Percentiles rank a stretch among this genome's conserved stretches.
phyloP scores from a whole-genome alignment of 2,888 invertebrate genomes.

The Apodemia mormo region DNA sequence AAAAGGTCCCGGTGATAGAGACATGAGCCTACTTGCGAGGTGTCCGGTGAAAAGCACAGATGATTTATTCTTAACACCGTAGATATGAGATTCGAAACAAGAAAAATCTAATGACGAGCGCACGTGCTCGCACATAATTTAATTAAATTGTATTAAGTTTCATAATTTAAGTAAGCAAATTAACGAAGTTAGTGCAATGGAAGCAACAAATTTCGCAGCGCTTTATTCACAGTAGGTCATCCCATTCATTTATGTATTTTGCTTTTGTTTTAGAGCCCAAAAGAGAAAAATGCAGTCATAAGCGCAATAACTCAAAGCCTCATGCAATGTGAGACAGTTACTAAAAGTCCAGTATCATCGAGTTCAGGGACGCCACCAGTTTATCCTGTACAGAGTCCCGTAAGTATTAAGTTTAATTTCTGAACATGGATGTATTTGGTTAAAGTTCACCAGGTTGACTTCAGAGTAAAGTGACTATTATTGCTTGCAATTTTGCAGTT shows the following conservation, averaged over 20 bases:
- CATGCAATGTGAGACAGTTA: slow-evolving; percentile 90
- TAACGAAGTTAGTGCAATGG: not conserved
- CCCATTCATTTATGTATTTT: not conserved
- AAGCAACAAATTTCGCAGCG: not conserved
- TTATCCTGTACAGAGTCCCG: slow-evolving; percentile 80
- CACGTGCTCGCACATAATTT: too few relatives aligned
- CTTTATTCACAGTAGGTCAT: not conserved
- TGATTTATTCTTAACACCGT: too few relatives aligned
- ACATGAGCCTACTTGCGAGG: too few relatives aligned
- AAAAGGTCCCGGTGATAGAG: too few relatives aligned
- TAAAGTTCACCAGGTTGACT: not conserved
- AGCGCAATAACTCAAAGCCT: slow-evolving; percentile 94
- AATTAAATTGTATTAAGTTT: too few relatives aligned
- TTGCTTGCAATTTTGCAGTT: too few relatives aligned
- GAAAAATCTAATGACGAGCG: too few relatives aligned
- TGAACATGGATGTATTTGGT: slow-evolving; percentile 26
- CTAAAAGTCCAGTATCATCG: slow-evolving; percentile 81
- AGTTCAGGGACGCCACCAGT: slow-evolving; percentile 82
- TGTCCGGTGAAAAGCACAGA: too few relatives aligned
- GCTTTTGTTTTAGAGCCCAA: slow-evolving; percentile 67
- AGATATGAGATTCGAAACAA: too few relatives aligned
- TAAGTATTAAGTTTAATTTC: slow-evolving; percentile 47
- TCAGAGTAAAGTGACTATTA: not conserved
- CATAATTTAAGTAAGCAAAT: not conserved
- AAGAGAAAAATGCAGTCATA: slow-evolving; percentile 89